phyloP scores from a whole-genome alignment of 2,113 vertebrate genomes.

The Embiotoca jacksoni region DNA sequence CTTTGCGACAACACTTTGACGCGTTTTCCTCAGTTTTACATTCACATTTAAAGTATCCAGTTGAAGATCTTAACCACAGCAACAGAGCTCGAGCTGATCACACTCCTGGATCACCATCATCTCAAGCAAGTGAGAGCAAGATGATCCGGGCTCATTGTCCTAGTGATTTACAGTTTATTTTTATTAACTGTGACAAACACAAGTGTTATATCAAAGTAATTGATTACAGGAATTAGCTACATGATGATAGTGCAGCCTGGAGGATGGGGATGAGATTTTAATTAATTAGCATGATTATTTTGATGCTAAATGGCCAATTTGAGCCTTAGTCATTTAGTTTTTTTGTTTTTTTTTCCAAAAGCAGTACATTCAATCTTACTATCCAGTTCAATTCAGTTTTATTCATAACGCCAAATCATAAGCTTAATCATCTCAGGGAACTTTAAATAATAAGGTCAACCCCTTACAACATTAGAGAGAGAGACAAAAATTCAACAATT shows the following conservation, averaged over 20 bases:
- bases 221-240: conserved; percentile 62
- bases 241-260: conserved; percentile 21
- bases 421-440: too few relatives aligned
- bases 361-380: neutral
- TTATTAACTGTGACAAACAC: conserved; percentile 57
- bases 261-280: conserved; percentile 28
- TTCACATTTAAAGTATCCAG: conserved; percentile 7
- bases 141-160: neutral
- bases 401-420: too few relatives aligned
- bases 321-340: conserved; percentile 18
- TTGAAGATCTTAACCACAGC: neutral
- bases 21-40: conserved; percentile 1
- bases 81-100: neutral
- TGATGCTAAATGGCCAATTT: conserved; percentile 37
- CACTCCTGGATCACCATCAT: neutral
- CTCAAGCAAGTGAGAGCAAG: neutral
- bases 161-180: conserved; percentile 45
- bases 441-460: too few relatives aligned
- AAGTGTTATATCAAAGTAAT: conserved; percentile 54
- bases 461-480: too few relatives aligned
- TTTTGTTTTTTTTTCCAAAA: neutral
- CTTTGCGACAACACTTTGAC: neutral
- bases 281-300: conserved; percentile 56
- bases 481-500: too few relatives aligned
- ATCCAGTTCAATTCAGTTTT: too few relatives aligned